These are phyloP conservation scores for Todus mexicanus DNA, from an alignment of 2,797 vertebrate genomes.

Conservation along the genomic window DNA sequence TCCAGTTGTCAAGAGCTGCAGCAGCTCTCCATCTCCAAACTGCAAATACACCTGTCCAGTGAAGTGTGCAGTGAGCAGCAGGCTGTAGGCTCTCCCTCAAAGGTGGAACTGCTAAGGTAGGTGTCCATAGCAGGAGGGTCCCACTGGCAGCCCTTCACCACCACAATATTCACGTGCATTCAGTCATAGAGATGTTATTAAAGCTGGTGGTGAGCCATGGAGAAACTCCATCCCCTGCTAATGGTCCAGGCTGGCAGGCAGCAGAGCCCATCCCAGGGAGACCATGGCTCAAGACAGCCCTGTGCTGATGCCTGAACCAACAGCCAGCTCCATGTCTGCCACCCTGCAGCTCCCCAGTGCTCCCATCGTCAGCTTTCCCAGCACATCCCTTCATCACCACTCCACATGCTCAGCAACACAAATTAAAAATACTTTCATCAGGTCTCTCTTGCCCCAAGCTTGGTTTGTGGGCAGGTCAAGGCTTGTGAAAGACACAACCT, in stretches of 20 bases:
- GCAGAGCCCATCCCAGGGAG: not conserved
- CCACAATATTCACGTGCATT: rapidly evolving
- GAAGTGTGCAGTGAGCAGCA: not conserved
- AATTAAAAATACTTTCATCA: not conserved
- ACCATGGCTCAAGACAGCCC: not conserved
- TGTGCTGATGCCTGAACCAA: rapidly evolving
- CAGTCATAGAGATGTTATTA: rapidly evolving
- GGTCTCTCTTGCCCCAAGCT: not conserved
- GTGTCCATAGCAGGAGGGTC: not conserved
- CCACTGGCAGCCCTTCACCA: not conserved
- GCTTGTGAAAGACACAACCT: not conserved
- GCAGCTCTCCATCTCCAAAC: not conserved
- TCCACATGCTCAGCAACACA: not conserved
- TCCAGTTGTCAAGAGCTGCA: not conserved
- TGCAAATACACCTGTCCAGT: rapidly evolving
- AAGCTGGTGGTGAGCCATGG: not conserved
- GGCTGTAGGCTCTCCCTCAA: not conserved
- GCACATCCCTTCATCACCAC: not conserved
- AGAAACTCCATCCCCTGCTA: not conserved
- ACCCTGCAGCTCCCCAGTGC: not conserved
- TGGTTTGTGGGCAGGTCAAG: not conserved
- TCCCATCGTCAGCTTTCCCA: not conserved
- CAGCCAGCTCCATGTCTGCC: rapidly evolving
- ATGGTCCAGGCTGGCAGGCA: not conserved
- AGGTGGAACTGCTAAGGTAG: too few species aligned